Evolutionary conservation across 2,888 invertebrate species (phyloP), one percentile per base, ranked within the genome.

Genomic region (Craniophora ligustri): DNA sequence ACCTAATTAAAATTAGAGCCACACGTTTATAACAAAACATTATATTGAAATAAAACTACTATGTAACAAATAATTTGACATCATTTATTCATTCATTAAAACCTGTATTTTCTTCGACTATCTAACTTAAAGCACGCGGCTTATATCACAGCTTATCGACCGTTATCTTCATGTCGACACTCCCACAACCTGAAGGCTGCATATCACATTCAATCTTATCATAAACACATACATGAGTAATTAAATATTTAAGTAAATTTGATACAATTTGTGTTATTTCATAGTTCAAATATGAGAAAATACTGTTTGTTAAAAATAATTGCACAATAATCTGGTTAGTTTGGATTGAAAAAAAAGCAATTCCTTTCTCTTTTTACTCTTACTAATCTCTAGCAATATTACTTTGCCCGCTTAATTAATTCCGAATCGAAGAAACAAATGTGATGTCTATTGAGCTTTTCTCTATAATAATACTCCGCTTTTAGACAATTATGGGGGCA

Each of bases 101-200:
- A 35, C 44, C 26, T 55, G 11, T 30, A 30, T 44, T 56, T 26
- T 18, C 31, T 34, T 41, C 53, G 50, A 46, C 44, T 71, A 63
- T 42, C 64, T 75, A 67, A 66, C 55, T 66, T 71, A 72, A 73
- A 63, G 72, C 66, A 11, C 40, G 21, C 28, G 41, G 65, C 68
- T 72, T 72, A 66, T 79, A 79, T 81, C 80, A 81, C 79, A 81
- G 81, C 74, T 74, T 74, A 66, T 72, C 74, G 61, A 23, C 66
- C 59, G 15, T 26, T 59, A 58, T 47, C 44, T 56, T 54, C 51
- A 49, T 64, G 64, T 51, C 69, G 71, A 63, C 68, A 56, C 63
- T 53, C 67, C 64, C 28, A 51, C 41, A 40, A 30, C 44, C 41
- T 26, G 14, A 54, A 56, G 62, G 54, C 45, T 53, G 57, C 63